Evolutionary conservation across 2,113 vertebrate genomes (phyloP), one percentile per base, ranked within the genome.

Genomic region (Gasterosteus aculeatus): DNA sequence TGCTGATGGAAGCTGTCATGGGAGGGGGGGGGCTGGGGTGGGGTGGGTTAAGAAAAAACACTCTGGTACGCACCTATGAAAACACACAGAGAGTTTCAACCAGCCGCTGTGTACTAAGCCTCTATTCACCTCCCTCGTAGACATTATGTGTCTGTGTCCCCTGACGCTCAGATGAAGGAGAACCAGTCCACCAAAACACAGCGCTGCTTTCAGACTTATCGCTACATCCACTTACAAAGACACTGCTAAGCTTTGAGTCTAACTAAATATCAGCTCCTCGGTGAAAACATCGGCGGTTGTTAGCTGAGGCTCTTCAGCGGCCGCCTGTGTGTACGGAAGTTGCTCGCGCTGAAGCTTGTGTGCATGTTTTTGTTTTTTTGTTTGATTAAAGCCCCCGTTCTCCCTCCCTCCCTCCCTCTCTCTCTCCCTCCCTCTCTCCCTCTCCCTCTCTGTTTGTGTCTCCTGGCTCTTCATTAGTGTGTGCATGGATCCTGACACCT

Each of bases 101-200:
- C n/a, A 61, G 22, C 29, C 42, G 22, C 22, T 72, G 65, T 83
- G 72, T 80, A 73, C 39, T 79, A 70, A 87, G 82, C 53, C 46
- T 59, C 56, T 85, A 80, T 86, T 89, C 88, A 82, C 76, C 75
- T 71, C 59, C 64, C 77, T 56, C 49, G 70, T 42, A 54, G 85
- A 83, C 77, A 81, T 11, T 61, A 81, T 56, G 78, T 65, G 73
- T 63, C 82, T 76, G 8, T 7, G 51, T 86, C 87, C 80, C 81
- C 47, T 63, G 74, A 77, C 26, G 53, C 42, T 57, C 59, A 29
- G 29, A 77, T 68, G 70, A 82, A 72, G 38, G 59, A 85, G 68
- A 86, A 82, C 67, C 78, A 73, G 85, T 89, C 83, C 79, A 85
- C 74, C 53, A 78, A 83, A 79, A 85, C 39, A 66, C 67, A 75